Conservation (phyloP, 1,140 invertebrate genomes). For the Anadara kagoshimensis region DNA sequence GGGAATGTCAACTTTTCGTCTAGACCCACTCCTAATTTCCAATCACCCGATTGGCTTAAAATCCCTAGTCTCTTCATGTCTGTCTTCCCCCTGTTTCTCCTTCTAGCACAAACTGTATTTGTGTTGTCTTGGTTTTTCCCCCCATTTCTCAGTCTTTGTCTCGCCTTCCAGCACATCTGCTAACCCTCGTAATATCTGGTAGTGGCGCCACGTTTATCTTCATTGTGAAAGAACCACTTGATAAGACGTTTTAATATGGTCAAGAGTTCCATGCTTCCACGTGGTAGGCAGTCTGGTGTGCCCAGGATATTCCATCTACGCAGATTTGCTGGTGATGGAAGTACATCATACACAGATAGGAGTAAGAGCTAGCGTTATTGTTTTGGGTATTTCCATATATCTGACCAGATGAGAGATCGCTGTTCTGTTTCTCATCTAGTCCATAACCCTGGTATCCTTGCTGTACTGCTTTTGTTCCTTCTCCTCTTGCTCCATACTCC, state of each 20-base stretch:
- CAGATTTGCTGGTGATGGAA: background rate
- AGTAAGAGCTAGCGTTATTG: background rate
- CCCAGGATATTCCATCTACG: too few species aligned
- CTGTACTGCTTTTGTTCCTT: background rate
- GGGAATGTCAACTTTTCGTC: constrained; percentile 11
- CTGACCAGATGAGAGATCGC: too few species aligned
- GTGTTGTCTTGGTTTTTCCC: background rate
- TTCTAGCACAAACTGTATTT: constrained; percentile 1
- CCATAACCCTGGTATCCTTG: background rate
- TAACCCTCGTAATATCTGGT: background rate
- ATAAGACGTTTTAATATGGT: background rate
- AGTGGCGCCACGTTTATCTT: background rate
- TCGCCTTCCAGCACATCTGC: background rate
- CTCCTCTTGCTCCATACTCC: background rate
- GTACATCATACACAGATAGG: background rate
- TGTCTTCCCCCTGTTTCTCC: background rate
- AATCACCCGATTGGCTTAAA: constrained; percentile 1
- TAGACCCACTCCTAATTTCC: background rate
- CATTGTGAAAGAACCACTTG: background rate
- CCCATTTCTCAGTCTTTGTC: background rate
- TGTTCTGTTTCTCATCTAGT: too few species aligned
- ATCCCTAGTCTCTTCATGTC: background rate
- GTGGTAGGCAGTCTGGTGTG: too few species aligned
- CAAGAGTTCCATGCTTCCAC: background rate
- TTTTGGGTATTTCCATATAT: background rate